Evolutionary conservation across 2,888 invertebrate genomes (phyloP), one percentile per base, ranked within the genome.

Genomic region (Idaea straminata): DNA sequence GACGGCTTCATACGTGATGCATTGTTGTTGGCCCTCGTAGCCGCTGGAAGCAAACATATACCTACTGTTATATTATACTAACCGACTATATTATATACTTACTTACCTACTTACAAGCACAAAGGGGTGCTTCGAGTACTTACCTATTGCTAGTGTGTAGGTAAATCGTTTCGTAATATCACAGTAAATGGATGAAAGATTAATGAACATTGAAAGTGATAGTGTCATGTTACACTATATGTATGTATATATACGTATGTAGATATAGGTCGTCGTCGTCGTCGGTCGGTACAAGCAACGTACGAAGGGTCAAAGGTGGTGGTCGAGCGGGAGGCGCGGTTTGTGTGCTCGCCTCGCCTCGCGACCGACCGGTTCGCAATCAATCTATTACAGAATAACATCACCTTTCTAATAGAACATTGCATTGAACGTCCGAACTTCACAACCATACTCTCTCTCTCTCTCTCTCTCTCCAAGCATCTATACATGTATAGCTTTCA

Each of bases 1-100:
- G 69, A 98, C 95, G 63, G 97, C 97, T 79, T 97, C 97, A 84
- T 97, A 98, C 5, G 98, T 97, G 84, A 98, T 97, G 87, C 98
- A 98, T 69, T 96, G 96, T 72, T 96, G 95, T 63, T 95, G 95
- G 62, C 95, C 95, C 76, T 95, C 95, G 79, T 95, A 95, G 16
- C 94, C 94, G 69, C 96, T 96, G 93, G 65, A 94, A 94, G 79
- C 87, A 89, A 82, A 13, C 47, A 80, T 63, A 47, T 62, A 59
- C 63, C 15, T 15, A 35, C 60, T 3, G 7, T 65, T 25, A 61
- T 61, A 4, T 47, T 47, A 16, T 58, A 47, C 4, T 60, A 64
- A 15, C 25, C n/a, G 13, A 57, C 35, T 63, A 58, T 15, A 62
- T 34, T 35, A 13, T 35, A 36, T 10, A 7, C 10, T 1, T 10